Percentiles rank a stretch among this genome's conserved stretches.
Evolutionary conservation across 2,797 vertebrate genomes (phyloP).

Genomic region (Alfaro cultratus): DNA sequence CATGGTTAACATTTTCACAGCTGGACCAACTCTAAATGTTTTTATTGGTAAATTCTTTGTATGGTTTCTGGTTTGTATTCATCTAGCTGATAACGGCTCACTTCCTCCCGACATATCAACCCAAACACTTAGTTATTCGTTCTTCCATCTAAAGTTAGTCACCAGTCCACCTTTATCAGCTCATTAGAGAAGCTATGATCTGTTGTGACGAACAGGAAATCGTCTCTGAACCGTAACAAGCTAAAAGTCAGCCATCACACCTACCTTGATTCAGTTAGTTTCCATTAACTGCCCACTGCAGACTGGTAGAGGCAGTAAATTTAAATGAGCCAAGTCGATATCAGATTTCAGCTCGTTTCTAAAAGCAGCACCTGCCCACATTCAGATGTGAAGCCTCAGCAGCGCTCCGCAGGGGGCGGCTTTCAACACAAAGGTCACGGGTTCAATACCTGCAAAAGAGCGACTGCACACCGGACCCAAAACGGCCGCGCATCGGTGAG

Average conservation of each 20-base stretch:
- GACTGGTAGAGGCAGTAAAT: conserved; percentile 6
- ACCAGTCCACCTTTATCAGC: not conserved
- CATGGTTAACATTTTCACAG: not conserved
- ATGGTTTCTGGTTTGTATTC: not conserved
- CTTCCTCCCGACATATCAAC: not conserved
- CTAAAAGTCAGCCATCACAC: not conserved
- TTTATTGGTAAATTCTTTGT: not conserved
- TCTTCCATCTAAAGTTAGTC: not conserved
- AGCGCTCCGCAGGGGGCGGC: not conserved
- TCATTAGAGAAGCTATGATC: not conserved
- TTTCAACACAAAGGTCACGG: conserved; percentile 38
- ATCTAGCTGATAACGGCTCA: not conserved
- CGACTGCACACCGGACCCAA: not conserved
- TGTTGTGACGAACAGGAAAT: not conserved
- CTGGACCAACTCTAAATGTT: not conserved
- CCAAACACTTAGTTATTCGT: not conserved
- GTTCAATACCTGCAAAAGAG: conserved; percentile 19
- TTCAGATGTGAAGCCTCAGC: conserved; percentile 14
- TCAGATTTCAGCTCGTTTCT: conserved; percentile 46
- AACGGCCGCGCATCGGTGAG: not conserved
- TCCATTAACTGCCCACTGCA: not conserved
- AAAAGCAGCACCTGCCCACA: conserved; percentile 31
- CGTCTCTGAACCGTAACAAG: not conserved
- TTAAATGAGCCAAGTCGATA: conserved; percentile 19
- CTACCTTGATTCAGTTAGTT: conserved; percentile 1